Base-by-base conservation (phyloP, 2,113 vertebrate species). In the Macrotus californicus region DNA sequence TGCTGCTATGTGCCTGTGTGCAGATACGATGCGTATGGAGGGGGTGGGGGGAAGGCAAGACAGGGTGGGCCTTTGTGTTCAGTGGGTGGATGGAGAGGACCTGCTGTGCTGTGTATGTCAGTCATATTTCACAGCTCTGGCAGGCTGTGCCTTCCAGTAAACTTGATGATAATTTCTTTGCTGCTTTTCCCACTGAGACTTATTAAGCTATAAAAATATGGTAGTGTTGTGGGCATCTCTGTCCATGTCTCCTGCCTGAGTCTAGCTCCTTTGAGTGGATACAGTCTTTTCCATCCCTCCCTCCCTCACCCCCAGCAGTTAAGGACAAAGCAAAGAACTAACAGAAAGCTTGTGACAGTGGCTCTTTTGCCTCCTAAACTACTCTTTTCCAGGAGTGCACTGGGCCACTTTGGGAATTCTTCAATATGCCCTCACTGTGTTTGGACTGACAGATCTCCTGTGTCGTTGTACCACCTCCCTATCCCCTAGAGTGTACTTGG, bases 1-100 rank as follows among this genome's bases (percentile, higher is more conserved):
- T 96, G 94, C 96, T 80, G 92, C 46, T 92, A 9, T 0, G 34
- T 92, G 92, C 94, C 84, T 86, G 50, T 83, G 84, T 82, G 50
- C 84, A 97, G 81, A 77, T 93, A 46, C 92, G 94, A 93, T 70
- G 61, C n/a, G 26, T 56, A 64, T 36, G 90, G 70, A 77, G 82
- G 90, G 89, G 86, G 88, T n/a, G 39, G 36, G 22, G 61, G 29
- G 66, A 83, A 70, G 77, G 56, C 94, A 88, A 86, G 91, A 83
- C n/a, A 75, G 73, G 50, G 67, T 12, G 19, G 72, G 70, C 64
- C 94, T 95, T 92, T 79, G 46, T 85, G 50, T 94, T 92, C n/a
- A 56, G 50, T 39, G 18, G 85, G 95, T 90, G 85, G 92, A 82
- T 59, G 73, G 94, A 92, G 50, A 82, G 61, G 77, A 52, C 75